Conservation (phyloP, 2,888 invertebrate species). For the Patella pellucida region DNA sequence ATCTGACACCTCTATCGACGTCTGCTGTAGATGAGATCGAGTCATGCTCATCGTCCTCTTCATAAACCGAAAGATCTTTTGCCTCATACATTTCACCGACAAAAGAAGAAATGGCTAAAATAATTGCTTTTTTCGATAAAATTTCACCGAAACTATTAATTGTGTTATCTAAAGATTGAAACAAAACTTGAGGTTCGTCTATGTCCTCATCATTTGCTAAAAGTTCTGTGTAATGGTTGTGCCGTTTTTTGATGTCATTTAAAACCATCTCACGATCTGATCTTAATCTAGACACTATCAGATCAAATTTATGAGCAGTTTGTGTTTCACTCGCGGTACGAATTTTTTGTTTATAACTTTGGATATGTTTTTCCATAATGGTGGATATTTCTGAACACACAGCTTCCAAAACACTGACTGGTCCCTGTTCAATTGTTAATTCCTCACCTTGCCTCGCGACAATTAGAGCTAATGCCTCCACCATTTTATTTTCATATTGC, state of each 20-base stretch:
- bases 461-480: conserved; percentile 37
- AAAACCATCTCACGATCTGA: conserved; percentile 32
- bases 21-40: conserved; percentile 16
- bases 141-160: conserved; percentile 45
- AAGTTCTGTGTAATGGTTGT: conserved; percentile 28
- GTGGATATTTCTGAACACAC: conserved; percentile 44
- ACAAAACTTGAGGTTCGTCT: conserved; percentile 33
- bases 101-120: conserved; percentile 30
- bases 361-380: conserved; percentile 43
- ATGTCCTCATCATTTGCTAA: conserved; percentile 27
- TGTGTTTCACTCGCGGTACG: conserved; percentile 34
- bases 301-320: conserved; percentile 38
- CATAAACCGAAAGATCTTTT: conserved; percentile 22
- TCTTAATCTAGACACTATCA: conserved; percentile 38
- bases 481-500: conserved; percentile 42
- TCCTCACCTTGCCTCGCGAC: conserved; percentile 43
- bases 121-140: conserved; percentile 33
- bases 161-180: conserved; percentile 41
- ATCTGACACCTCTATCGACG: conserved; percentile 31
- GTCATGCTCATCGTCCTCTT: conserved; percentile 25
- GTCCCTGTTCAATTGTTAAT: conserved; percentile 42
- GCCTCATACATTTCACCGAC: conserved; percentile 30
- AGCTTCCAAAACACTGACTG: conserved; percentile 41
- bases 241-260: conserved; percentile 30
- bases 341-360: conserved; percentile 39